Conservation (phyloP, 2,888 invertebrate species). For the Petrophora chlorosata region DNA sequence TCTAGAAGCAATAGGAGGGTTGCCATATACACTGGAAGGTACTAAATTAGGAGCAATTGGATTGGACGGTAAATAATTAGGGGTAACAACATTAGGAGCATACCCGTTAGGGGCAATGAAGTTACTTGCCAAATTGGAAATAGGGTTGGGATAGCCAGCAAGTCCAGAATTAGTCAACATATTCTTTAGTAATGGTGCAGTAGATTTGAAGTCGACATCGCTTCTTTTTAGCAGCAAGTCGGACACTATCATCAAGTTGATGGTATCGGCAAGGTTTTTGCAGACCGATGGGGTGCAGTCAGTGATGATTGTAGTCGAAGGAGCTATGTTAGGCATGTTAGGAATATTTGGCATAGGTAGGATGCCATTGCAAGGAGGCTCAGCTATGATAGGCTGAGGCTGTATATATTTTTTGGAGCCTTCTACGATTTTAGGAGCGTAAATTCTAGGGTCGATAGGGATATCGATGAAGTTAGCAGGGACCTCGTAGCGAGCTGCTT, state of each 20-base stretch:
- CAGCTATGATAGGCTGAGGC: neutral
- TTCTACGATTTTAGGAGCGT: slow-evolving; percentile 1
- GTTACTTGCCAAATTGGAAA: slow-evolving; percentile 24
- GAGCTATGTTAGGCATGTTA: slow-evolving; percentile 34
- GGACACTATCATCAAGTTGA: slow-evolving; percentile 66
- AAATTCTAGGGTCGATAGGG: slow-evolving; percentile 1
- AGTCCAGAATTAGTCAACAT: slow-evolving; percentile 46
- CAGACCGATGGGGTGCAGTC: slow-evolving; percentile 67
- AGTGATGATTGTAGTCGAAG: slow-evolving; percentile 58
- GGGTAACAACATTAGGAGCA: slow-evolving; percentile 9
- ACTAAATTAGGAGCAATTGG: slow-evolving; percentile 27
- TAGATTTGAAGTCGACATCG: slow-evolving; percentile 51
- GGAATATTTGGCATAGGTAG: slow-evolving; percentile 2
- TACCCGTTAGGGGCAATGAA: slow-evolving; percentile 27
- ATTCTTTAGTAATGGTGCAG: slow-evolving; percentile 56
- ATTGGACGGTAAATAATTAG: no score
- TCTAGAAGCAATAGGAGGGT: slow-evolving; percentile 18
- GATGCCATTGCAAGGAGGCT: slow-evolving; percentile 3
- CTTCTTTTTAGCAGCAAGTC: slow-evolving; percentile 62
- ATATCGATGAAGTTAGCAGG: slow-evolving; percentile 2
- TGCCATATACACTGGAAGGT: neutral
- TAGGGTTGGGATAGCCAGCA: slow-evolving; percentile 48
- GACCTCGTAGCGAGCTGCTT: slow-evolving; percentile 3
- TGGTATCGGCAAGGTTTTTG: slow-evolving; percentile 63
- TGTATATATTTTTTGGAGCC: slow-evolving; percentile 1